Evolutionary conservation across 2,113 vertebrate species (phyloP).

Genomic region (Cephalopholis sonnerati): DNA sequence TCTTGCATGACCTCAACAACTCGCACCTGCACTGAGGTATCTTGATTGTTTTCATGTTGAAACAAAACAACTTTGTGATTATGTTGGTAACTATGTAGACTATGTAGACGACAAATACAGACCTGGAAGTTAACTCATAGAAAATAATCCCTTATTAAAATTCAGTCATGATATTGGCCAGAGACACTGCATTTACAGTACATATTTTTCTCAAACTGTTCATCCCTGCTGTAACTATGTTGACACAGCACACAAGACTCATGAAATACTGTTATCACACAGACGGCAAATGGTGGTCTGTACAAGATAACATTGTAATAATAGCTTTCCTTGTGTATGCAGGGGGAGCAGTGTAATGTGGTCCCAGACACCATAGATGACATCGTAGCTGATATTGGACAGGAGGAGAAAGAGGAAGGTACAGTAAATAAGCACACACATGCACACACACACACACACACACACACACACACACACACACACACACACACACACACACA

Average conservation of each 20-base stretch:
- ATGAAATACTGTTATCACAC: background rate
- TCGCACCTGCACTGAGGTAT: too few relatives aligned
- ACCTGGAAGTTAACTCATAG: background rate
- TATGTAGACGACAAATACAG: background rate
- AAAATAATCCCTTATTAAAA: background rate
- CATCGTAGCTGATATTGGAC: slow-evolving; percentile 94
- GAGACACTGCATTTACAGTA: background rate
- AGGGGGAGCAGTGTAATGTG: slow-evolving; percentile 97
- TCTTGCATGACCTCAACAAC: too few relatives aligned
- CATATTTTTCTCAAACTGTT: background rate
- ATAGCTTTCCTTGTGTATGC: slow-evolving; percentile 65
- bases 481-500: background rate
- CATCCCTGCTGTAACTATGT: background rate
- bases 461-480: background rate
- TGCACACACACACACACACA: background rate
- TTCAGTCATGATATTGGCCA: background rate
- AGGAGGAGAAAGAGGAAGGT: slow-evolving; percentile 95
- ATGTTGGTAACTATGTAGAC: background rate
- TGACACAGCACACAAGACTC: background rate
- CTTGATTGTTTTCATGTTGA: background rate
- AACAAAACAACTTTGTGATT: background rate
- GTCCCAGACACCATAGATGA: slow-evolving; percentile 95
- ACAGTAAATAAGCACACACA: slow-evolving; percentile 18
- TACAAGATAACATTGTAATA: background rate
- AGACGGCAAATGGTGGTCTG: background rate